These are phyloP conservation scores for Thysanoteuthis rhombus DNA, from an alignment of 2,888 invertebrate species.

Conservation along the genomic window DNA sequence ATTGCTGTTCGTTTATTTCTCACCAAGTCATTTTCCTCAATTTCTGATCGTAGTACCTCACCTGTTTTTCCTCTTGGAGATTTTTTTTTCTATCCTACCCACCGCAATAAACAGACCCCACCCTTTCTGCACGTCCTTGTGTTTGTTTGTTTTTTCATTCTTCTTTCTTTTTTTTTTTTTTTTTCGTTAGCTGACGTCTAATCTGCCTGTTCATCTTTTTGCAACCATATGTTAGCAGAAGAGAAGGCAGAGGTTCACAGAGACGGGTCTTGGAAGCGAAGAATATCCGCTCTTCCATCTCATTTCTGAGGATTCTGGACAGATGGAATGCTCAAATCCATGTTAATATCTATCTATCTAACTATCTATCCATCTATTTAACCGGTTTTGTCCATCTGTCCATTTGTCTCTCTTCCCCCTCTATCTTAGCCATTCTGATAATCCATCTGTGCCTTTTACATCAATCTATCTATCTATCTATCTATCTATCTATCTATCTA, in stretches of 20 bases:
- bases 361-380: background rate
- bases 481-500: background rate
- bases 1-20: too few species aligned
- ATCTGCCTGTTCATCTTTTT: background rate
- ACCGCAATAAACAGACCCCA: too few species aligned
- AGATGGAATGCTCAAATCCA: too few species aligned
- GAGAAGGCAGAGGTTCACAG: background rate
- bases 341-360: background rate
- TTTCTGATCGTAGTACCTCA: too few species aligned
- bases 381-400: background rate
- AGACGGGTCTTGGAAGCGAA: background rate
- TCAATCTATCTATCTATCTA: conserved; percentile 27
- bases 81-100: too few species aligned
- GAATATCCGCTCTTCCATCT: background rate
- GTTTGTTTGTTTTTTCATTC: too few species aligned
- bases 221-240: background rate
- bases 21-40: background rate
- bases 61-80: too few species aligned
- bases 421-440: too few species aligned
- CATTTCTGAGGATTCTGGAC: background rate
- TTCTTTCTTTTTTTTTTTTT: too few species aligned
- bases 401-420: too few species aligned
- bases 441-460: too few species aligned
- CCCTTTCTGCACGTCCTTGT: too few species aligned
- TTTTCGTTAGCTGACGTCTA: background rate